Conservation (phyloP, 2,113 vertebrate species). For the Poicephalus meyeri region DNA sequence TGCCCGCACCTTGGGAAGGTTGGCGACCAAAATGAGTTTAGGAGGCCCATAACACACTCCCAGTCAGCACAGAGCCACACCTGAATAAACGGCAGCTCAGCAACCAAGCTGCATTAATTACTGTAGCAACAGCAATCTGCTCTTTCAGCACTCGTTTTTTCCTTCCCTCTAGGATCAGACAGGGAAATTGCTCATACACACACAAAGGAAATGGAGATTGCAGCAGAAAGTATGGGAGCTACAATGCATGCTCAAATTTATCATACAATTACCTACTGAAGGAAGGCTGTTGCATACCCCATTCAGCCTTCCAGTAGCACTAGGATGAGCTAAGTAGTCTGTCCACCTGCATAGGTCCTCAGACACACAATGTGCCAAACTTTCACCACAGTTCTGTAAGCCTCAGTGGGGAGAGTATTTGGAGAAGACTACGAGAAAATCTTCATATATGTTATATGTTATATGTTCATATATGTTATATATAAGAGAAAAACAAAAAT, state of each 20-base stretch:
- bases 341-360: background rate
- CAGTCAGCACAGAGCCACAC: background rate
- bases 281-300: background rate
- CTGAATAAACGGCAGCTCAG: background rate
- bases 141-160: background rate
- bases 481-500: background rate
- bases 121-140: background rate
- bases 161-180: background rate
- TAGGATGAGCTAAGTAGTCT: background rate
- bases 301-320: background rate
- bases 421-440: background rate
- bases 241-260: background rate
- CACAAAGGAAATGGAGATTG: background rate
- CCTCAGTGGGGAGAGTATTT: background rate
- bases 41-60: rapidly evolving
- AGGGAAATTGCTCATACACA: background rate
- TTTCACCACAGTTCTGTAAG: background rate
- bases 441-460: background rate
- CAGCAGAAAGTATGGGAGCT: background rate
- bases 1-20: background rate
- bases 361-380: background rate
- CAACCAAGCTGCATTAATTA: background rate
- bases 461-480: too few species aligned
- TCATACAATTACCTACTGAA: background rate
- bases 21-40: background rate